Conservation (phyloP, 2,888 invertebrate species). For the Drosophila barbarae region DNA sequence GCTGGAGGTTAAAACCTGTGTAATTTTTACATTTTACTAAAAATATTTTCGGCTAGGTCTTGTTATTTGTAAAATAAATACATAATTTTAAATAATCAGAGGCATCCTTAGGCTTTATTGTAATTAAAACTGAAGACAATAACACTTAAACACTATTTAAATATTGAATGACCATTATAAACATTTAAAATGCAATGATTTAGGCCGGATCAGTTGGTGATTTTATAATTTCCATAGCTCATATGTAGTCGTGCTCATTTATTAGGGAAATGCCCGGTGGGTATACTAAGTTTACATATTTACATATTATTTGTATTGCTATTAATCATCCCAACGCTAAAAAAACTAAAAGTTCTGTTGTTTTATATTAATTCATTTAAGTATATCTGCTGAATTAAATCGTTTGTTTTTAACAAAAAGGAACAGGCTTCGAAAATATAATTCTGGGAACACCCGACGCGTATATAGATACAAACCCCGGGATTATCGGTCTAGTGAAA, state of each 20-base stretch:
- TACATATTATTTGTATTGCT: conserved; percentile 1
- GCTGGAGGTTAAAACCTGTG: no score
- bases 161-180: background rate
- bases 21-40: background rate
- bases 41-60: background rate
- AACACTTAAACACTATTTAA: conserved; percentile 18
- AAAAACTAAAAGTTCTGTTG: conserved; percentile 65
- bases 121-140: conserved; percentile 4
- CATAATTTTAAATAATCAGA: background rate
- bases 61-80: no score
- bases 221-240: background rate
- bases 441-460: background rate
- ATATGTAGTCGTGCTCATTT: background rate
- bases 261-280: conserved; percentile 18
- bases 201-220: background rate
- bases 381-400: background rate
- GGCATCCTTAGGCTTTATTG: conserved; percentile 8
- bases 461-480: background rate
- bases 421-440: background rate
- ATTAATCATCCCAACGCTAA: conserved; percentile 6
- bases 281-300: conserved; percentile 14
- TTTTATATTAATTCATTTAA: conserved; percentile 24
- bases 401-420: background rate
- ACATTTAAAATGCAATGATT: conserved; percentile 19
- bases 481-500: background rate